These are phyloP conservation scores for Sminthopsis crassicaudata DNA, from an alignment of 2,113 vertebrate species.

Conservation along the genomic window DNA sequence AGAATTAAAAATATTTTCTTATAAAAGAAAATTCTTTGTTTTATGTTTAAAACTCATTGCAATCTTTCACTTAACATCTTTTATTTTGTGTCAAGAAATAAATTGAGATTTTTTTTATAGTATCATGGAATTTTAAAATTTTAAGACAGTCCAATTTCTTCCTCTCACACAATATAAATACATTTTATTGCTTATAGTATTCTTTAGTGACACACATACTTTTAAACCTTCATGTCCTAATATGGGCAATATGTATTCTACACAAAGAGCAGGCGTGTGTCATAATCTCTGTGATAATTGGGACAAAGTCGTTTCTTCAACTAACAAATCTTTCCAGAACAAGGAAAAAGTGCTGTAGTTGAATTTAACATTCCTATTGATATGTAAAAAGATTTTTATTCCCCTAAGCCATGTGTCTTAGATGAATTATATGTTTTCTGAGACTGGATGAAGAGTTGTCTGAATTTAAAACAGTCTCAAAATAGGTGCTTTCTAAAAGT, in stretches of 20 bases:
- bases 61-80: neutral
- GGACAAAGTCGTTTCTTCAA: neutral
- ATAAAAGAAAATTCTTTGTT: neutral
- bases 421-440: constrained; percentile 79
- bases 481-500: constrained; percentile 72
- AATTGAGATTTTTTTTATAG: neutral
- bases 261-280: neutral
- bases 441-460: constrained; percentile 70
- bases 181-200: neutral
- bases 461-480: constrained; percentile 77
- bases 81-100: neutral
- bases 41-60: neutral
- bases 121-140: neutral
- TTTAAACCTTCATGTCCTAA: neutral
- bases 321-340: neutral
- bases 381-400: constrained; percentile 70
- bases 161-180: neutral
- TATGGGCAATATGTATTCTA: neutral
- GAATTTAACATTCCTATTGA: neutral
- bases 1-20: neutral
- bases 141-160: neutral
- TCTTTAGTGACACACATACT: neutral
- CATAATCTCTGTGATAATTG: neutral
- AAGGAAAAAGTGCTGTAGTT: neutral
- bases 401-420: constrained; percentile 64